Base-by-base conservation (phyloP, 2,113 vertebrate species). In the Corythoichthys haematopterus region DNA sequence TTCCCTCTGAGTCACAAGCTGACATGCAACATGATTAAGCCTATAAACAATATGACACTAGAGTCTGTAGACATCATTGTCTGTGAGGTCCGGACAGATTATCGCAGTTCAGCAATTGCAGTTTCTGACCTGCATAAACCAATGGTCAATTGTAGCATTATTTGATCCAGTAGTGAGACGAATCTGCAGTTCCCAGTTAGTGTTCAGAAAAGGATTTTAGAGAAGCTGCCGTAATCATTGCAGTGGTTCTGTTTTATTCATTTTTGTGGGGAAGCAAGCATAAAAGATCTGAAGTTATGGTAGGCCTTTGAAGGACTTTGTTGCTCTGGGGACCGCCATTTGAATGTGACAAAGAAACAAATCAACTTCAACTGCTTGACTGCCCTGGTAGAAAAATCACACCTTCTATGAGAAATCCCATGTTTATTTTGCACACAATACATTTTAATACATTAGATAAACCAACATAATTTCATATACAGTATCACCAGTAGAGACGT, bases 1-100 rank as follows among this genome's bases (percentile, higher is more conserved):
- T 70, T 81, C 74, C 64, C 64, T 53, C 58, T 55, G 74, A 82
- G 76, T 82, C 45, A 14, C 65, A 28, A 56, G 48, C 71, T 82
- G 86, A 85, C 80, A 70, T 83, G 75, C 60, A 79, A 71, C 33
- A 36, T 78, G 75, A 87, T 89, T 81, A 80, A 75, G 67, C 6
- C 56, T 65, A 57, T 28, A 33, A 38, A 52, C 8, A 40, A 11
- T 38, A 46, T 46, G 69, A 65, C 64, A 66, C 67, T 2, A 2
- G 60, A 66, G 67, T 61, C 65, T 69, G 40, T 46, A 11, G 57
- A 37, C 65, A 35, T 69, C 58, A 55, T 82, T 68, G 28, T 65
- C 37, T 37, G 51, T 15, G 43, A 64, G 69, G 35, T 53, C 57
- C 59, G 16, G 66, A 72, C n/a, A 33, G 64, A 64, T 28, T 33